These are phyloP conservation scores for Hippopotamyrus pictus DNA, from an alignment of 2,797 vertebrate genomes.

Conservation along the genomic window DNA sequence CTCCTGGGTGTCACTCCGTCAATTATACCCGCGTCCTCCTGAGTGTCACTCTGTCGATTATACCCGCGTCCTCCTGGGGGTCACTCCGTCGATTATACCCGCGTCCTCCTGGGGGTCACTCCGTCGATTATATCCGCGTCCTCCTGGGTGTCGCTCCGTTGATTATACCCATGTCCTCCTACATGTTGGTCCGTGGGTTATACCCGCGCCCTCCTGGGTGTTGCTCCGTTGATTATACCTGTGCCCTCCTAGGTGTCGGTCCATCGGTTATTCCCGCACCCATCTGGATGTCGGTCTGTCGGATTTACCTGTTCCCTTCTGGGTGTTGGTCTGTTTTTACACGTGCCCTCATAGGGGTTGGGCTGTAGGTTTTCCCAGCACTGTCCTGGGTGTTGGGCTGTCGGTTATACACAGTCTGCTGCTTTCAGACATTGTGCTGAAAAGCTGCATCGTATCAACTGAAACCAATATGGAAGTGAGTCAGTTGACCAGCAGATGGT, in stretches of 20 bases:
- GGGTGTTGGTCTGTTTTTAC: not conserved
- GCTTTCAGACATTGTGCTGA: not conserved
- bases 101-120: not conserved
- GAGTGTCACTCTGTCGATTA: not conserved
- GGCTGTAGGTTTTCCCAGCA: too few species aligned
- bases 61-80: too few species aligned
- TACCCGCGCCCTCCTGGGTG: not conserved
- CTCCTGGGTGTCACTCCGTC: fast-evolving
- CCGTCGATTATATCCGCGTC: not conserved
- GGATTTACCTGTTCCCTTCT: not conserved
- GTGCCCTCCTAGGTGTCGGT: too few species aligned
- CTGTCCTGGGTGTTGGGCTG: too few species aligned
- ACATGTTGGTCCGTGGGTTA: not conserved
- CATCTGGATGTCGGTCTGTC: not conserved
- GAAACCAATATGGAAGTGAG: not conserved
- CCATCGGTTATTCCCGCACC: too few species aligned
- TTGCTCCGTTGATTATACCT: too few species aligned
- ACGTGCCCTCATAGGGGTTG: not conserved
- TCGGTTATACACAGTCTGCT: not conserved
- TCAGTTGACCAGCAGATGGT: slow-evolving; percentile 17
- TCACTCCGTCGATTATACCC: not conserved
- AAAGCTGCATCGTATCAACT: not conserved
- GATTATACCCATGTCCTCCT: not conserved
- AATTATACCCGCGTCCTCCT: not conserved
- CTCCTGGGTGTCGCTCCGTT: not conserved